Percentiles rank a stretch among this genome's conserved stretches.
Evolutionary conservation across 2,113 vertebrate genomes (phyloP).

Genomic region (Gorsachius goisagi): DNA sequence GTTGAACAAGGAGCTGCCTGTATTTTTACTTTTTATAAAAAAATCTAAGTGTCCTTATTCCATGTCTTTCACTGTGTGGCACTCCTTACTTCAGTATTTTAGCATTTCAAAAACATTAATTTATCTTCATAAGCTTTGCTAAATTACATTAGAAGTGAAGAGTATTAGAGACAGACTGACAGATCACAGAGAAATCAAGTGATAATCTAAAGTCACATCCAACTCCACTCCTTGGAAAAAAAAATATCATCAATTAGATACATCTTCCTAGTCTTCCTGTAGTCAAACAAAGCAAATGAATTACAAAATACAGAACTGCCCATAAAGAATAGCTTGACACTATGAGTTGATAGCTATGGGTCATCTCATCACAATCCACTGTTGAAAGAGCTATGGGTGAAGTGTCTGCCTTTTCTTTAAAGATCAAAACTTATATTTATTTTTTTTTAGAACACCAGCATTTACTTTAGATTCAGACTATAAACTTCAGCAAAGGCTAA

Average conservation of each 20-base stretch:
- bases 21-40: not conserved
- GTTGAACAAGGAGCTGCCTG: not conserved
- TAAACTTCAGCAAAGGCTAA: conserved; percentile 47
- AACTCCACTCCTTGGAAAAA: not conserved
- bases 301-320: not conserved
- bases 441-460: conserved; percentile 25
- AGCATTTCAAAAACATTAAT: not conserved
- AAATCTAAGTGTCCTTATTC: not conserved
- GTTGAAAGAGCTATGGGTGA: conserved; percentile 44
- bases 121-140: not conserved
- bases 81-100: not conserved
- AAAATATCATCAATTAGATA: not conserved
- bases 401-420: conserved; percentile 18
- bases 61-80: not conserved
- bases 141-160: not conserved
- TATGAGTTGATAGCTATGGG: not conserved
- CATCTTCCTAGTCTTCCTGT: not conserved
- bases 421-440: conserved; percentile 38
- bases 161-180: not conserved
- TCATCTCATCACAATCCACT: not conserved
- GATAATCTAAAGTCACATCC: not conserved
- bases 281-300: not conserved
- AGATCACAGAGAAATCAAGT: not conserved
- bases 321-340: not conserved
- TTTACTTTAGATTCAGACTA: conserved; percentile 59